Evolutionary conservation across 2,888 invertebrate species (phyloP).

Genomic region (Esperia sulphurella): DNA sequence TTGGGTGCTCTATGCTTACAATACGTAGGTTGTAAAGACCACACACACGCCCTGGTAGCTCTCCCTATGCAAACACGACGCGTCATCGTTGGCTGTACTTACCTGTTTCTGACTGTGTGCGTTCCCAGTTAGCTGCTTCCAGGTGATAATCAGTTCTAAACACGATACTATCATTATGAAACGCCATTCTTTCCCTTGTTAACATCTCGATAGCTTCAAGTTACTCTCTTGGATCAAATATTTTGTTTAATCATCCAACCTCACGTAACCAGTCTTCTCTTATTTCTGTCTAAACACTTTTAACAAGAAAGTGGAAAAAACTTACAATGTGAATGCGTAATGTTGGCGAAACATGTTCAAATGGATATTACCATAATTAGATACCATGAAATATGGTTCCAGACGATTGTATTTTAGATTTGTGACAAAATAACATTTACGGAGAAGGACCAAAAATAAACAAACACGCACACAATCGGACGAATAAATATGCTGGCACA

Average conservation of each 20-base stretch:
- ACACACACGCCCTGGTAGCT: conserved; percentile 56
- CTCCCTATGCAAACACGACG: conserved; percentile 61
- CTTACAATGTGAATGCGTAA: conserved; percentile 19
- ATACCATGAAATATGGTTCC: conserved; percentile 66
- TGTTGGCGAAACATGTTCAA: conserved; percentile 48
- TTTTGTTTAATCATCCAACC: conserved; percentile 30
- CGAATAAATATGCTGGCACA: conserved; percentile 72
- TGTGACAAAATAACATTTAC: conserved; percentile 70
- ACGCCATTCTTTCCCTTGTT: conserved; percentile 65
- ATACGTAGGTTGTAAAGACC: conserved; percentile 45
- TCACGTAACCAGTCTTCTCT: conserved; percentile 14
- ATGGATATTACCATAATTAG: conserved; percentile 50
- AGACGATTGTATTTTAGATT: conserved; percentile 56
- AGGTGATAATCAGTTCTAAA: conserved; percentile 65
- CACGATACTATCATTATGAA: conserved; percentile 63
- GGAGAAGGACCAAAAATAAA: conserved; percentile 74
- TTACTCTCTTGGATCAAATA: conserved; percentile 44
- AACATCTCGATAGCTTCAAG: conserved; percentile 57
- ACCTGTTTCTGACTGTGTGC: conserved; percentile 49
- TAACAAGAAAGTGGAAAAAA: conserved; percentile 4
- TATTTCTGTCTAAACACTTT: conserved; percentile 13
- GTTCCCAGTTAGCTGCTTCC: conserved; percentile 49
- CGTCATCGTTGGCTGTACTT: conserved; percentile 45
- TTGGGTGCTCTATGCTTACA: conserved; percentile 9
- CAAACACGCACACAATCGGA: conserved; percentile 69